Base-by-base conservation (phyloP, 2,888 invertebrate genomes). In the Agrotis segetum region DNA sequence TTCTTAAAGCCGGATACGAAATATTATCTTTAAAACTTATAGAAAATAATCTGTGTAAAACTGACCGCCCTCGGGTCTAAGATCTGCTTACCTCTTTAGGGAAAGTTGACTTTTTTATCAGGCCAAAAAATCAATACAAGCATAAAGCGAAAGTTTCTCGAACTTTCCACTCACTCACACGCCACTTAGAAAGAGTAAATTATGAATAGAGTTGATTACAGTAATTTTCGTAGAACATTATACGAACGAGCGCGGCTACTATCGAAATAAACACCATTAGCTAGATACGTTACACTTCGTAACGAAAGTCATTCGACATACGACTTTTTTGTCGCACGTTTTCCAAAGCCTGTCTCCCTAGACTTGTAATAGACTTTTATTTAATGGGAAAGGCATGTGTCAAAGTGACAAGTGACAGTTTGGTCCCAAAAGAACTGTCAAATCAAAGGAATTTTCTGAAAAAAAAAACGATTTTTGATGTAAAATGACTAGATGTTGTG, bases 221-320 rank as follows among this genome's bases (percentile, higher is more conserved):
- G 85, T 87, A 79, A 88, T 88, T 89, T 87, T 83, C 85, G 76
- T 82, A 71, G 77, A 80, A 67, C 83, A 88, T 89, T 89, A 86
- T 73, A 76, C 58, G 67, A 85, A 81, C 74, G 79, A 84, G 83
- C 81, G 64, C 24, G 66, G 71, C 74, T 80, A 49, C 77, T 70
- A 81, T 82, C 70, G 66, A 80, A 82, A 83, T 84, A 87, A 82
- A 84, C 80, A 79, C 72, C 87, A 85, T 86, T 86, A 85, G 82
- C 50, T 63, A 71, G 80, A 77, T 75, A 74, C 49, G 71, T 71
- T 70, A 72, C 61, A 77, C 40, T 44, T 61, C 47, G 55, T 65
- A 67, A 64, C 24, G 53, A 9, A 19, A 4, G 0, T 11, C 64
- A 68, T 61, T 55, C 17, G 4, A 2, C 6, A 0, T 47, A 34